These are phyloP conservation scores for Etheostoma nigrum DNA, from an alignment of 2,797 vertebrate genomes.

Conservation along the genomic window DNA sequence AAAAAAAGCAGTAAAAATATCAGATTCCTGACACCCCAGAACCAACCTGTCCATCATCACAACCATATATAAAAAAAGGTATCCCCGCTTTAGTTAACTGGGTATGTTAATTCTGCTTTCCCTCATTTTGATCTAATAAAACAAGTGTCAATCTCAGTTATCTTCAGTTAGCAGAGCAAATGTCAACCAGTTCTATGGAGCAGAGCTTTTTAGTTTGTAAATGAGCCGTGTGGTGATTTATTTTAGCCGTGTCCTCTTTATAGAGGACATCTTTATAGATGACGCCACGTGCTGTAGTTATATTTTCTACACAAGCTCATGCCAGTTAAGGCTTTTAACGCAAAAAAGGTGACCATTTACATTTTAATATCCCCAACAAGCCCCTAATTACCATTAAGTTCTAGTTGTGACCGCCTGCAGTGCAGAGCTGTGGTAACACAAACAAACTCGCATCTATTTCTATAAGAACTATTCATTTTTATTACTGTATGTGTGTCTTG, in stretches of 20 bases:
- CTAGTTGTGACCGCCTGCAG: constrained; percentile 11
- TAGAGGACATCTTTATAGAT: neutral
- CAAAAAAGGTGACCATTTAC: neutral
- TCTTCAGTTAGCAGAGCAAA: neutral
- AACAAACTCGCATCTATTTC: neutral
- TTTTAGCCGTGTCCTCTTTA: neutral
- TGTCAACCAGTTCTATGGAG: neutral
- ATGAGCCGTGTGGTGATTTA: neutral
- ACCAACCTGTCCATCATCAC: neutral
- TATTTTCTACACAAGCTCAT: neutral
- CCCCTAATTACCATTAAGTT: neutral
- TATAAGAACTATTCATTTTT: neutral
- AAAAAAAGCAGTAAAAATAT: too few species aligned
- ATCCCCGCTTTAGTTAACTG: neutral
- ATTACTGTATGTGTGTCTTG: constrained; percentile 6
- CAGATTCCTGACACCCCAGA: neutral
- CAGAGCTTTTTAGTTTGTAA: neutral
- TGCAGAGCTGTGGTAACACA: neutral
- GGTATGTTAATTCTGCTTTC: neutral
- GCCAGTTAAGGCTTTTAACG: neutral
- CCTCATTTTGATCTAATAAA: constrained; percentile 13
- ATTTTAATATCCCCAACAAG: neutral
- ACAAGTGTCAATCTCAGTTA: neutral
- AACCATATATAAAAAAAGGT: neutral
- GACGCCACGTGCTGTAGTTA: neutral